These are phyloP conservation scores for Callaeas wilsoni DNA, from an alignment of 2,113 vertebrate species.

Conservation along the genomic window DNA sequence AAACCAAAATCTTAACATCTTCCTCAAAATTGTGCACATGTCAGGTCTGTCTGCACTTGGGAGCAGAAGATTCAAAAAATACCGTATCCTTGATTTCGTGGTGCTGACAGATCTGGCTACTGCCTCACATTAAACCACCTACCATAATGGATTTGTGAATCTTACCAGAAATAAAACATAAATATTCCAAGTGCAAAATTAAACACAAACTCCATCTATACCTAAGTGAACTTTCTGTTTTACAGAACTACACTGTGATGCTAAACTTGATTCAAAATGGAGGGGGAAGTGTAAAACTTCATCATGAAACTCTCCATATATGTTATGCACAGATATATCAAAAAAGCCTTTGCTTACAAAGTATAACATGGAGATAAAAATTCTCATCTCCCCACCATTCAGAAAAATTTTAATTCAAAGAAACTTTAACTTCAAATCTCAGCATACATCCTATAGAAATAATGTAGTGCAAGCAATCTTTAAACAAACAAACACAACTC, in stretches of 20 bases:
- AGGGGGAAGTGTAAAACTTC: neutral
- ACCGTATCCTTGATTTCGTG: neutral
- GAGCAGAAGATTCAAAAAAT: neutral
- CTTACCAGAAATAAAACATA: neutral
- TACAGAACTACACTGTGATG: neutral
- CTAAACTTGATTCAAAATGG: neutral
- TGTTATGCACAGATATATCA: neutral
- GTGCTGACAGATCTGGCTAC: neutral
- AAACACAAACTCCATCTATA: neutral
- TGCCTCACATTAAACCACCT: neutral
- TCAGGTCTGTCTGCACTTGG: neutral
- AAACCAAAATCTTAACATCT: neutral
- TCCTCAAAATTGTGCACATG: neutral
- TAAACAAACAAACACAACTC: neutral
- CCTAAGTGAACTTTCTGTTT: neutral
- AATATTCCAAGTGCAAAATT: neutral
- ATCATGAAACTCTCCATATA: neutral
- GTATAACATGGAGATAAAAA: neutral
- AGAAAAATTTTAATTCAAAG: neutral
- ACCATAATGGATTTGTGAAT: neutral
- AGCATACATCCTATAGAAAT: neutral
- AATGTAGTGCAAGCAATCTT: accelerated
- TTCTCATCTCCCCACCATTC: neutral
- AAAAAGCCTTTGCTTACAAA: neutral
- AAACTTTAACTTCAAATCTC: neutral